These are phyloP conservation scores for Calypte anna DNA, from an alignment of 2,113 vertebrate genomes.

Conservation along the genomic window DNA sequence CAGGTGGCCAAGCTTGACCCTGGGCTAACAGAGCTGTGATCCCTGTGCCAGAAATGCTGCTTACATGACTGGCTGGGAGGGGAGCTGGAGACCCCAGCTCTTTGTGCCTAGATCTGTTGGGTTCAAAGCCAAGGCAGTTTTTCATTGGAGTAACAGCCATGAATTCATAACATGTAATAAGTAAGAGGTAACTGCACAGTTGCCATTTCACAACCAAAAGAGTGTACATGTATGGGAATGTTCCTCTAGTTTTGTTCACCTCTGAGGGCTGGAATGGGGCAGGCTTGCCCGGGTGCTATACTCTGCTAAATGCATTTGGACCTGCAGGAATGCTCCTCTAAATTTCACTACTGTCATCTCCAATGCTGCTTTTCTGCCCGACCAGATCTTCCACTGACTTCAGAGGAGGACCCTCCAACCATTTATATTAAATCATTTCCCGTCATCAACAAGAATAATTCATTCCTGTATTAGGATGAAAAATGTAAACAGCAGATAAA, in stretches of 20 bases:
- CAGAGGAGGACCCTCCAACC: not conserved
- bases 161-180: not conserved
- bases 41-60: not conserved
- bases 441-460: slow-evolving; percentile 44
- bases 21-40: not conserved
- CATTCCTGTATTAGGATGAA: slow-evolving; percentile 23
- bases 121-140: not conserved
- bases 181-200: not conserved
- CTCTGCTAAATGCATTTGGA: not conserved
- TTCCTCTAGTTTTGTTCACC: not conserved
- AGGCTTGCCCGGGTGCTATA: not conserved
- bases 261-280: not conserved
- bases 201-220: not conserved
- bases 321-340: not conserved
- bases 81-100: not conserved
- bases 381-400: not conserved
- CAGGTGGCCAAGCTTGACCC: rapidly evolving
- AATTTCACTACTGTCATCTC: not conserved
- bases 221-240: not conserved
- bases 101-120: not conserved
- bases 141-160: not conserved
- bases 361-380: not conserved
- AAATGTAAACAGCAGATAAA: slow-evolving; percentile 60
- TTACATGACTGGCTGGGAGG: not conserved
- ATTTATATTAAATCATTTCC: slow-evolving; percentile 43